A percentile compares a stretch with the other conserved stretches of the same genome.
These are phyloP conservation scores for Hydriomena furcata DNA, from an alignment of 2,888 invertebrate species.

Conservation along the genomic window DNA sequence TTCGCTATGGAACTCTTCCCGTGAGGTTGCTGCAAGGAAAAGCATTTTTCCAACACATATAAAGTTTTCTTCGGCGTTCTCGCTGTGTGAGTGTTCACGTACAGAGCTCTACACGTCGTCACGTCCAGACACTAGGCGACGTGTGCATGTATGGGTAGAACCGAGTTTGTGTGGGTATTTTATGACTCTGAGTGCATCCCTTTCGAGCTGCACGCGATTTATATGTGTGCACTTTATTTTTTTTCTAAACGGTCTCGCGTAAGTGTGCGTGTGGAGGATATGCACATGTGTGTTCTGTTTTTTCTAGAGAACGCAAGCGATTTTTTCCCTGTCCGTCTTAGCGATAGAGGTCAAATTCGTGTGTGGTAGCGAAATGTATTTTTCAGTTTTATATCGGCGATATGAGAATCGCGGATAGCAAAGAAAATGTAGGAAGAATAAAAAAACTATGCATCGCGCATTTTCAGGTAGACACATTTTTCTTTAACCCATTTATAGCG, in stretches of 20 bases:
- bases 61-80: slow-evolving; percentile 69
- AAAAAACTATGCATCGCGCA: slow-evolving; percentile 81
- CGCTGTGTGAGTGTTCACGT: slow-evolving; percentile 61
- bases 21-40: slow-evolving; percentile 83
- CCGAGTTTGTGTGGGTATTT: slow-evolving; percentile 67
- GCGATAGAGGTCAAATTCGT: slow-evolving; percentile 44
- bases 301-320: slow-evolving; percentile 45
- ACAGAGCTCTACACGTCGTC: slow-evolving; percentile 54
- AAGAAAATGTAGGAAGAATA: slow-evolving; percentile 80
- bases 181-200: slow-evolving; percentile 84
- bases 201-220: slow-evolving; percentile 81
- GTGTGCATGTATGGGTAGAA: slow-evolving; percentile 45
- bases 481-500: slow-evolving; percentile 82
- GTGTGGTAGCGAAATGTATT: slow-evolving; percentile 67
- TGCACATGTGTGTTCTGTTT: slow-evolving; percentile 72
- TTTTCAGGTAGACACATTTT: slow-evolving; percentile 84
- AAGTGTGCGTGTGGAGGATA: slow-evolving; percentile 60
- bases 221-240: slow-evolving; percentile 81
- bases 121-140: slow-evolving; percentile 56
- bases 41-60: slow-evolving; percentile 81
- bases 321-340: slow-evolving; percentile 41
- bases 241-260: slow-evolving; percentile 72
- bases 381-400: slow-evolving; percentile 84
- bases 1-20: slow-evolving; percentile 83
- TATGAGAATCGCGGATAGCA: slow-evolving; percentile 83